Base-by-base conservation (phyloP, 2,888 invertebrate genomes). In the Brachynemurus nebulosus region DNA sequence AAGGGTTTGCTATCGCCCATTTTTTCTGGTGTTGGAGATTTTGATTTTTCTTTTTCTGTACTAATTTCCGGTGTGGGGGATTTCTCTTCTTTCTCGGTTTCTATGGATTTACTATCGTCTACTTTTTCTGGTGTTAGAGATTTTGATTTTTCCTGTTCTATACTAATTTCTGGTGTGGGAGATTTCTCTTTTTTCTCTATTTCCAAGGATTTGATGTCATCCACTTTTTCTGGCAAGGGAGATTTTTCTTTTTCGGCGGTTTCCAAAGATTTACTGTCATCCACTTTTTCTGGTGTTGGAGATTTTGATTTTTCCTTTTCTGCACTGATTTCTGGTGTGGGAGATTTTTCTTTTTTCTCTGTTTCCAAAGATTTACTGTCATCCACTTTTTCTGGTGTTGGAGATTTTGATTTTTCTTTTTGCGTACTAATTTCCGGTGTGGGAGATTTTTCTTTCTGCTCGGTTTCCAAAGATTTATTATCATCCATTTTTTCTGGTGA, bases 131-230 rank as follows among this genome's bases (percentile, higher is more conserved):
- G n/a, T n/a, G n/a, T n/a, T n/a, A n/a, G n/a, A n/a, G n/a, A n/a
- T n/a, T n/a, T n/a, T n/a, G n/a, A n/a, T n/a, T n/a, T n/a, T n/a
- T n/a, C n/a, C n/a, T n/a, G n/a, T n/a, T n/a, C n/a, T n/a, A n/a
- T n/a, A n/a, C n/a, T n/a, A n/a, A n/a, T n/a, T n/a, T n/a, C n/a
- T n/a, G n/a, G n/a, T n/a, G n/a, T n/a, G n/a, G n/a, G n/a, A n/a
- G n/a, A n/a, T n/a, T n/a, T n/a, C n/a, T n/a, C n/a, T n/a, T n/a
- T n/a, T n/a, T 44, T 42, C 1, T 54, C 45, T 18, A 50, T 46
- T 30, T 55, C 46, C 19, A 50, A 25, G 18, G 42, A 50, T 35
- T n/a, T n/a, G n/a, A n/a, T n/a, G n/a, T n/a, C n/a, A n/a, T n/a
- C n/a, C n/a, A 51, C 47, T 21, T 46, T 23, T 43, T 16, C 49